phyloP scores from a whole-genome alignment of 64 coral and sea anemone genomes.

The Pocillopora damicornis region DNA sequence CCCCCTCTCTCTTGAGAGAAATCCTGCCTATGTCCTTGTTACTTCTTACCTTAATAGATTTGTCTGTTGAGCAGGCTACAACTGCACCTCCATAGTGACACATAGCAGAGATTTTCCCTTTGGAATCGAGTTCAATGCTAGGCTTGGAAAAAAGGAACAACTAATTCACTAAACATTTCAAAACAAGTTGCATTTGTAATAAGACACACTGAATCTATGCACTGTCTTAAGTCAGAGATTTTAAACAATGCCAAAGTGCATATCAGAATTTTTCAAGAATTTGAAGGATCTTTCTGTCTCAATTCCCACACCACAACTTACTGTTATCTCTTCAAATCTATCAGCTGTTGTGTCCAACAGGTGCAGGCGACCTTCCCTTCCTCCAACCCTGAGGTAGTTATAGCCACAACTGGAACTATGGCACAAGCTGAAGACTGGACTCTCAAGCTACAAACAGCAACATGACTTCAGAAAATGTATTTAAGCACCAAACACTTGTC shows the following conservation, averaged over 20 bases:
- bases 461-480: too few relatives aligned
- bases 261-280: background rate
- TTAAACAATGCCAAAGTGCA: too few relatives aligned
- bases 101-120: slow-evolving; percentile 46
- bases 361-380: slow-evolving; percentile 63
- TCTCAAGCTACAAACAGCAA: slow-evolving; percentile 50
- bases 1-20: background rate
- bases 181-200: background rate
- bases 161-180: background rate
- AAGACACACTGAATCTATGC: too few relatives aligned
- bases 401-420: slow-evolving; percentile 66
- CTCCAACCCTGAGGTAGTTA: slow-evolving; percentile 77
- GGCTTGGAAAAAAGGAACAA: slow-evolving; percentile 29
- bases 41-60: slow-evolving; percentile 56
- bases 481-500: too few relatives aligned
- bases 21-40: background rate
- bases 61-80: slow-evolving; percentile 64
- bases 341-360: slow-evolving; percentile 57
- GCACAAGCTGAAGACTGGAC: slow-evolving; percentile 75
- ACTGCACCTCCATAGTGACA: slow-evolving; percentile 80
- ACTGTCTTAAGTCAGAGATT: too few relatives aligned
- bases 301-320: slow-evolving; percentile 1
- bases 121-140: background rate
- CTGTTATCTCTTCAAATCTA: slow-evolving; percentile 61
- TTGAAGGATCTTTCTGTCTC: background rate